A percentile compares a stretch with the other conserved stretches of the same genome.
phyloP scores from a whole-genome alignment of 2,113 vertebrate genomes.

The Penelope pileata region DNA sequence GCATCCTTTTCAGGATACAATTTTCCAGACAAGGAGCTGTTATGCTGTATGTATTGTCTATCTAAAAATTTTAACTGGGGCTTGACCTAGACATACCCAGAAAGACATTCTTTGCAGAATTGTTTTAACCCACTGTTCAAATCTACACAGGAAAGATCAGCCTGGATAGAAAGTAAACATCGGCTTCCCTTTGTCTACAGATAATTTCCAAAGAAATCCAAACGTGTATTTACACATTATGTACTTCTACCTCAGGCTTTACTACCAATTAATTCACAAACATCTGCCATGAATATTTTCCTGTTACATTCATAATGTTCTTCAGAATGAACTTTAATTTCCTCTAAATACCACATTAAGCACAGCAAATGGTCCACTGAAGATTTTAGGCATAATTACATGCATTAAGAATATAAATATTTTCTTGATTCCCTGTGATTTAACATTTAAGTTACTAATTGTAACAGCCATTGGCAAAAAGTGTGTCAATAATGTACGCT shows the following conservation, averaged over 20 bases:
- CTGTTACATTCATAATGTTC: constrained; percentile 45
- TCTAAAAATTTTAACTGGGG: neutral
- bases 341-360: constrained; percentile 68
- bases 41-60: neutral
- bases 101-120: neutral
- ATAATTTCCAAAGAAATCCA: constrained; percentile 4
- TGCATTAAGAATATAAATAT: constrained; percentile 68
- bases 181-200: neutral
- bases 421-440: constrained; percentile 49
- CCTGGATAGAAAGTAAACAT: neutral
- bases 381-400: constrained; percentile 62
- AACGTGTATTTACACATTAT: constrained; percentile 1
- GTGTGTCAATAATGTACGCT: neutral
- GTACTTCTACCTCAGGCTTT: constrained; percentile 29
- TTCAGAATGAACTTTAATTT: constrained; percentile 68
- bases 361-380: constrained; percentile 64
- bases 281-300: constrained; percentile 56
- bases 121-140: neutral
- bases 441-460: constrained; percentile 51
- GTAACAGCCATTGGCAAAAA: constrained; percentile 3
- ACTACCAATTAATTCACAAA: constrained; percentile 50
- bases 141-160: neutral
- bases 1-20: neutral
- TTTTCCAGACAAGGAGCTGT: neutral
- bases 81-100: neutral